Conservation (phyloP, 2,797 vertebrate genomes). For the Meriones psammophilus region DNA sequence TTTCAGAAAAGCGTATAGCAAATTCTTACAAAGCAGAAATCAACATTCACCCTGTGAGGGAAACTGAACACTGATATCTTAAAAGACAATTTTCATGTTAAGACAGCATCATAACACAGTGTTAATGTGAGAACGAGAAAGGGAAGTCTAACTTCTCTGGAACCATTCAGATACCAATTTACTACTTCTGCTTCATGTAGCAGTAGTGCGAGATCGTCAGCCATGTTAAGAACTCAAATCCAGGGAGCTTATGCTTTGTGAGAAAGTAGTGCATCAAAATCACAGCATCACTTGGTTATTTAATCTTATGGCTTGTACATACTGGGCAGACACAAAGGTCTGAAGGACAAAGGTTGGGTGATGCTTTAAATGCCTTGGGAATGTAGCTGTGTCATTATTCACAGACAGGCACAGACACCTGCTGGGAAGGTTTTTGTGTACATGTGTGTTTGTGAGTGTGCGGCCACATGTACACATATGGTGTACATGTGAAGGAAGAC, state of each 20-base stretch:
- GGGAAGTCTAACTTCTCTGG: background rate
- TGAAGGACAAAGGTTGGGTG: background rate
- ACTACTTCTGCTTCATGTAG: background rate
- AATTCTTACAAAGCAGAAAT: background rate
- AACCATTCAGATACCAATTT: background rate
- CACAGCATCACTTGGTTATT: background rate
- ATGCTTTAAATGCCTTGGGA: background rate
- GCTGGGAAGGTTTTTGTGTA: background rate
- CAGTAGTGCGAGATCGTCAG: background rate
- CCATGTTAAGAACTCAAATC: background rate
- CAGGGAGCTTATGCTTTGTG: background rate
- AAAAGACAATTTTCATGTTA: background rate
- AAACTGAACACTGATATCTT: background rate
- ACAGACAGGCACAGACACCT: background rate
- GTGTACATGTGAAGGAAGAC: background rate
- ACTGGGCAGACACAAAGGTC: background rate
- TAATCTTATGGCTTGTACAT: background rate
- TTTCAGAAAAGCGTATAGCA: background rate
- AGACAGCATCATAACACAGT: background rate
- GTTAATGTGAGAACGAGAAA: background rate
- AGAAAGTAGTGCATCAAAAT: background rate
- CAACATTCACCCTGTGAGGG: background rate
- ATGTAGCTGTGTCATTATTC: background rate
- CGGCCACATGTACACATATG: fast-evolving
- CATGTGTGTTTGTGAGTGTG: background rate